phyloP scores from a whole-genome alignment of 2,888 invertebrate species.

The Macaria liturata region DNA sequence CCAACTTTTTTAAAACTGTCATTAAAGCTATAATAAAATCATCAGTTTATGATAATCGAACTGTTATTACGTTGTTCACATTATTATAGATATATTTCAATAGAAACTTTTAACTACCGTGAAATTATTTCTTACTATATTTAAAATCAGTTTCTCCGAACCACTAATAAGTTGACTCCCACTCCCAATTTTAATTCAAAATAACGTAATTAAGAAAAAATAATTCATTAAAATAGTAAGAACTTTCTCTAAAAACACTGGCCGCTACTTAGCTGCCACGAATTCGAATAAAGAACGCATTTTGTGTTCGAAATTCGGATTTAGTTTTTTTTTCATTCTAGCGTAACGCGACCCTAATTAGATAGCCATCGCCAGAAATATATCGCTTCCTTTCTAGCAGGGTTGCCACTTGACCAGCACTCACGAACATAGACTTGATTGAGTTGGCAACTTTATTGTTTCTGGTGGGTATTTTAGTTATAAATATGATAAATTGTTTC shows the following conservation, averaged over 20 bases:
- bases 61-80: slow-evolving; percentile 29
- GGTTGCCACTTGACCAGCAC: slow-evolving; percentile 16
- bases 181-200: slow-evolving; percentile 25
- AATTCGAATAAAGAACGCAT: slow-evolving; percentile 35
- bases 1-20: too few species aligned
- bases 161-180: slow-evolving; percentile 16
- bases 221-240: slow-evolving; percentile 25
- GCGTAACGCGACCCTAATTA: slow-evolving; percentile 52
- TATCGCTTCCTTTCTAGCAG: slow-evolving; percentile 52
- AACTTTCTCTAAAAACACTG: slow-evolving; percentile 32
- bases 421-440: too few species aligned
- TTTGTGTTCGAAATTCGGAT: slow-evolving; percentile 32
- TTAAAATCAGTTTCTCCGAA: slow-evolving; percentile 11
- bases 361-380: slow-evolving; percentile 56
- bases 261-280: slow-evolving; percentile 14
- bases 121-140: slow-evolving; percentile 2
- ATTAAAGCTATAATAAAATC: too few species aligned
- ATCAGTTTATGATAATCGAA: too few species aligned
- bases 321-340: slow-evolving; percentile 44
- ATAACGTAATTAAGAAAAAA: slow-evolving; percentile 32
- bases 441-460: too few species aligned
- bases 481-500: too few species aligned
- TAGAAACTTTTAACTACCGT: slow-evolving; percentile 23
- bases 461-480: too few species aligned
- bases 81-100: slow-evolving; percentile 29